Conservation (phyloP, 1,140 invertebrate species). For the Musca domestica region DNA sequence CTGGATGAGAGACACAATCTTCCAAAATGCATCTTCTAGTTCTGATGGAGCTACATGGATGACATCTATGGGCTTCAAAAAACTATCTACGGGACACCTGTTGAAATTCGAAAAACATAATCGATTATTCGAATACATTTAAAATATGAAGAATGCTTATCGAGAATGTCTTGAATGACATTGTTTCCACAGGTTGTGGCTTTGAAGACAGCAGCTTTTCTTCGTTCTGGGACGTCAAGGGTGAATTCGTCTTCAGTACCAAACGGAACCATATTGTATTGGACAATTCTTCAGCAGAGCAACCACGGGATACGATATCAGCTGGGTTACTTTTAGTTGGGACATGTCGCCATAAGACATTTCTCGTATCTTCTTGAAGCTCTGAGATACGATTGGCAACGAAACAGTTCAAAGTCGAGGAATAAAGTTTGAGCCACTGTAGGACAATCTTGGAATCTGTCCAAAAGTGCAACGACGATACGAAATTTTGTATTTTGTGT, state of each 20-base stretch:
- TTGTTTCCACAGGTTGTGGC: neutral
- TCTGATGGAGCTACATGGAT: neutral
- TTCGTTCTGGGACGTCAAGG: neutral
- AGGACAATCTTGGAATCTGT: constrained; percentile 24
- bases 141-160: neutral
- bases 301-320: constrained; percentile 9
- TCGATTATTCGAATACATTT: neutral
- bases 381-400: constrained; percentile 37
- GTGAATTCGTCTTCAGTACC: neutral
- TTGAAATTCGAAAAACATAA: neutral
- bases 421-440: constrained; percentile 12
- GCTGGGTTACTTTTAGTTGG: constrained; percentile 30
- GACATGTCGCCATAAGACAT: constrained; percentile 36
- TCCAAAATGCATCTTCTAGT: neutral
- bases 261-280: neutral
- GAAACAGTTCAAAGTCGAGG: constrained; percentile 31
- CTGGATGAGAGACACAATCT: neutral
- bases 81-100: neutral
- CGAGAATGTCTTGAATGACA: neutral
- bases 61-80: neutral
- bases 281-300: neutral
- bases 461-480: constrained; percentile 7
- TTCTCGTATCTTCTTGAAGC: constrained; percentile 31
- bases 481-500: neutral
- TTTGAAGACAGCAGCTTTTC: too few species aligned